A percentile compares a stretch with the other conserved stretches of the same genome.
Conservation (phyloP, 2,888 invertebrate genomes). For the Patella caerulea region DNA sequence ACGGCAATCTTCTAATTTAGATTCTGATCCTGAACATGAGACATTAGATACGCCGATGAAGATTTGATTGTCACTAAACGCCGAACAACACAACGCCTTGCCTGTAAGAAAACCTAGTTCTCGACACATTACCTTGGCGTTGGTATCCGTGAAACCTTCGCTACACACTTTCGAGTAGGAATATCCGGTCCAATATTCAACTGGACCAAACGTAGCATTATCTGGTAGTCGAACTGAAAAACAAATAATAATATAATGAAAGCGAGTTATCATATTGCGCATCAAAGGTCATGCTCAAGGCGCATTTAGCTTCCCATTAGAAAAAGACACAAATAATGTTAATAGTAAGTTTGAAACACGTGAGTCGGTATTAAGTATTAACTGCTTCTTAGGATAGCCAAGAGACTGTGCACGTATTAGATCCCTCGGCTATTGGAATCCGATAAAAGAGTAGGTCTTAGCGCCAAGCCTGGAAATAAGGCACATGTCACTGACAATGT, state of each 20-base stretch:
- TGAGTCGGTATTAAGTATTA: too few relatives aligned
- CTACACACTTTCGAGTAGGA: constrained; percentile 76
- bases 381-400: too few relatives aligned
- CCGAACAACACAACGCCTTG: constrained; percentile 46
- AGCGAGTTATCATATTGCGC: too few relatives aligned
- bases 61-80: constrained; percentile 40
- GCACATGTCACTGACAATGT: too few relatives aligned
- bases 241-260: not conserved
- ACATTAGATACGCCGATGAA: constrained; percentile 50
- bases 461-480: too few relatives aligned
- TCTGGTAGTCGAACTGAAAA: constrained; percentile 39
- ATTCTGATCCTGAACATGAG: constrained; percentile 73
- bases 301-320: not conserved
- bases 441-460: too few relatives aligned
- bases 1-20: constrained; percentile 41
- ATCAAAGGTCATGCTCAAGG: too few relatives aligned
- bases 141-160: constrained; percentile 79
- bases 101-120: constrained; percentile 70
- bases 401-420: too few relatives aligned
- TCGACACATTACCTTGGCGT: constrained; percentile 74
- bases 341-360: too few relatives aligned
- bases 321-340: too few relatives aligned
- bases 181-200: constrained; percentile 42
- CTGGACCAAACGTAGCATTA: constrained; percentile 45
- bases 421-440: too few relatives aligned